A percentile compares a stretch with the other conserved stretches of the same genome.
phyloP scores from a whole-genome alignment of 2,888 invertebrate species.

The Polylopha cassiicola region DNA sequence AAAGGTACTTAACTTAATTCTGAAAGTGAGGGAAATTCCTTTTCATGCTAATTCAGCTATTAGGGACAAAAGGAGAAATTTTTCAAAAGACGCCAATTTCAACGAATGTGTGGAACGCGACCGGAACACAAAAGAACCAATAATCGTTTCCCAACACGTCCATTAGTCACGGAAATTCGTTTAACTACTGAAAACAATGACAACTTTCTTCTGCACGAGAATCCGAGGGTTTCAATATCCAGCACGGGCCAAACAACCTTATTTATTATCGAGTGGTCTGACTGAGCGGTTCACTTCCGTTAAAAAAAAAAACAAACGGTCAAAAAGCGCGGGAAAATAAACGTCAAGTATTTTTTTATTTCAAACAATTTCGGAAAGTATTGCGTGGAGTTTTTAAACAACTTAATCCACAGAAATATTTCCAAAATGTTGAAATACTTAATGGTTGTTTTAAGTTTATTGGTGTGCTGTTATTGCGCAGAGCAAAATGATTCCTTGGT shows the following conservation, averaged over 20 bases:
- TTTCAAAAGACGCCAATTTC: constrained; percentile 51
- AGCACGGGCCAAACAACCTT: constrained; percentile 40
- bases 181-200: constrained; percentile 61
- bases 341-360: too few species aligned
- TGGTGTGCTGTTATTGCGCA: constrained; percentile 56
- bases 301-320: constrained; percentile 24
- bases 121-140: constrained; percentile 48
- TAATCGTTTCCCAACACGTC: constrained; percentile 53
- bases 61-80: constrained; percentile 46
- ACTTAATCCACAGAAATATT: constrained; percentile 2
- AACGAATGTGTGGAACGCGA: constrained; percentile 41
- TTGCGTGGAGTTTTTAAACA: constrained; percentile 5
- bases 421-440: constrained; percentile 44
- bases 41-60: constrained; percentile 15
- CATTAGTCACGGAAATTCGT: constrained; percentile 66
- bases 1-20: constrained; percentile 15
- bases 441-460: constrained; percentile 41
- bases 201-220: constrained; percentile 58
- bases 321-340: constrained; percentile 22
- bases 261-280: constrained; percentile 52
- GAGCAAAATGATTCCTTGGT: constrained; percentile 43
- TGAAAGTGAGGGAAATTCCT: constrained; percentile 16
- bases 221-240: constrained; percentile 38
- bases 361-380: constrained; percentile 4
- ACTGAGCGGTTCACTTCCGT: constrained; percentile 39